phyloP scores from a whole-genome alignment of 2,888 invertebrate species.

The Spodoptera exigua region DNA sequence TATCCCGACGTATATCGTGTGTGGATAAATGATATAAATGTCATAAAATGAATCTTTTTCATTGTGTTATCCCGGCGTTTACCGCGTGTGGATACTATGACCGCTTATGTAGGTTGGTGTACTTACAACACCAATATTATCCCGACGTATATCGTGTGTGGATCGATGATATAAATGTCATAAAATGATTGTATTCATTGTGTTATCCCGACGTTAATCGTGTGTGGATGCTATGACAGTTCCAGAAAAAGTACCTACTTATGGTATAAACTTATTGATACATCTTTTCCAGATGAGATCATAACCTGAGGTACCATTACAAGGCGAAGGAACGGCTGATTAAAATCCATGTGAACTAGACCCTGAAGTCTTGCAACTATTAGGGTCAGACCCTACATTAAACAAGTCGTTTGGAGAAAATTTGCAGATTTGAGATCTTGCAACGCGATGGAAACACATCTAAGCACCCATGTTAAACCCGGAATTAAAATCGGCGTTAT shows the following conservation, averaged over 20 bases:
- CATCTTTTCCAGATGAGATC: neutral
- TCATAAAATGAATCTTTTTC: neutral
- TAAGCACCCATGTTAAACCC: constrained; percentile 36
- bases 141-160: constrained; percentile 7
- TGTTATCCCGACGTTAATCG: neutral
- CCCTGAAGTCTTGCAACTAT: constrained; percentile 7
- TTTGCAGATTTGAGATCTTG: constrained; percentile 3
- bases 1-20: neutral
- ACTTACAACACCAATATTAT: too few relatives aligned
- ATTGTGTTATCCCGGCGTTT: too few relatives aligned
- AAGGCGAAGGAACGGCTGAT: neutral
- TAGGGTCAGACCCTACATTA: constrained; percentile 1
- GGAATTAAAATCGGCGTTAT: constrained; percentile 38
- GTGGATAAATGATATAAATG: neutral
- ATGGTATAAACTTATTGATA: neutral
- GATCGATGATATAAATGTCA: neutral
- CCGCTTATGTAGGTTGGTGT: too few relatives aligned
- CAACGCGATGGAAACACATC: constrained; percentile 5
- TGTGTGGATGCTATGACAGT: too few relatives aligned
- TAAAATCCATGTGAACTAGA: constrained; percentile 5
- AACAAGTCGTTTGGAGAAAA: neutral
- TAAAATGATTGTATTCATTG: too few relatives aligned
- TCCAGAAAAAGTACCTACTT: neutral
- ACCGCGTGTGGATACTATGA: too few relatives aligned
- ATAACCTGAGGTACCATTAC: neutral